A percentile compares a stretch with the other conserved stretches of the same genome.
Conservation (phyloP, 2,888 invertebrate genomes). For the Tyria jacobaeae region DNA sequence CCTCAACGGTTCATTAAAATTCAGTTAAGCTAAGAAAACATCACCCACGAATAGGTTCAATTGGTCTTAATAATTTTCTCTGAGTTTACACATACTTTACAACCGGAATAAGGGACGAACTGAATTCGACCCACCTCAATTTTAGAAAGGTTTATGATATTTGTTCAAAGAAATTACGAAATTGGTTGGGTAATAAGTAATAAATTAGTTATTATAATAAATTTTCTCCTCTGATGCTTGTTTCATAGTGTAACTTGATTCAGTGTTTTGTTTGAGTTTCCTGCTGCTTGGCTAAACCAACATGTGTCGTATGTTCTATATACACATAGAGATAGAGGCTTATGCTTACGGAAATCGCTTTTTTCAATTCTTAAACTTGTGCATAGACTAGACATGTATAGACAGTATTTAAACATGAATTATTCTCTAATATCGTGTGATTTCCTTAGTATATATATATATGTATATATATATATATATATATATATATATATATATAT, state of each 20-base stretch:
- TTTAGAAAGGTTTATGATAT: slow-evolving; percentile 42
- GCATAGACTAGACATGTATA: background rate
- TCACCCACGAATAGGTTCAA: slow-evolving; percentile 61
- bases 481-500: too few species aligned
- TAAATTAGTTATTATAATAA: slow-evolving; percentile 59
- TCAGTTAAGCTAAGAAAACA: slow-evolving; percentile 67
- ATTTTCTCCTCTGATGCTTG: slow-evolving; percentile 49
- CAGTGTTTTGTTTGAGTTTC: slow-evolving; percentile 43
- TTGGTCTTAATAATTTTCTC: slow-evolving; percentile 65
- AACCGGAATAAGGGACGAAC: slow-evolving; percentile 57
- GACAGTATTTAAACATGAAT: slow-evolving; percentile 30
- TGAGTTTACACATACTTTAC: slow-evolving; percentile 63
- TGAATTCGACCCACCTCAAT: slow-evolving; percentile 18
- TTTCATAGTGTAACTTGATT: slow-evolving; percentile 51
- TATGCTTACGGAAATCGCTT: slow-evolving; percentile 36
- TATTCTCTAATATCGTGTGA: slow-evolving; percentile 23
- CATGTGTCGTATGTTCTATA: too few species aligned
- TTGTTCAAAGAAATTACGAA: slow-evolving; percentile 62
- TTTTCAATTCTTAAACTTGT: slow-evolving; percentile 32
- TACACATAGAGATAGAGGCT: slow-evolving; percentile 40
- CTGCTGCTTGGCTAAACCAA: slow-evolving; percentile 31
- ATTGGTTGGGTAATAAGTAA: slow-evolving; percentile 65
- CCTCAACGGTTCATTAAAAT: slow-evolving; percentile 58
- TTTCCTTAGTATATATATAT: slow-evolving; percentile 14
- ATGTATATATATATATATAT: too few species aligned